These are phyloP conservation scores for Fragum sueziense DNA, from an alignment of 2,888 invertebrate species.

Conservation along the genomic window DNA sequence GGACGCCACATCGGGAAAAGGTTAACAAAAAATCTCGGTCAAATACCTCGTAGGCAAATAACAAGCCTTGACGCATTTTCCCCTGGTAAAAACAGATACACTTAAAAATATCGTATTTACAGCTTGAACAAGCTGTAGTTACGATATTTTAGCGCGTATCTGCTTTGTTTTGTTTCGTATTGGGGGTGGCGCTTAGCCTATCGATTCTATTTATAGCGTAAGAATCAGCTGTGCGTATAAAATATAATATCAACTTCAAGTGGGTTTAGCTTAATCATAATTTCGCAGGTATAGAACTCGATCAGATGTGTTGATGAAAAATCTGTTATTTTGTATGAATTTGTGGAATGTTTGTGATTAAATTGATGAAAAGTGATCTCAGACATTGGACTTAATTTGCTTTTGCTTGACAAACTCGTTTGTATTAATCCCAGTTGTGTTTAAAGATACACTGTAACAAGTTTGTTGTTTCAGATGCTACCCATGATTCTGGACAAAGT, in stretches of 20 bases:
- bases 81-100: too few relatives aligned
- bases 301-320: neutral
- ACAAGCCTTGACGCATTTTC: neutral
- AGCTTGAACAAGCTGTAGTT: too few relatives aligned
- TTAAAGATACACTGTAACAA: too few relatives aligned
- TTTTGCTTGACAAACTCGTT: too few relatives aligned
- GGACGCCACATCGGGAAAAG: neutral
- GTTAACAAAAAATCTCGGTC: constrained; percentile 7
- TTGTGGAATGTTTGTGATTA: neutral
- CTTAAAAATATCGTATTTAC: too few relatives aligned
- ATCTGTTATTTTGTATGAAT: neutral
- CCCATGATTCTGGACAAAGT: too few relatives aligned
- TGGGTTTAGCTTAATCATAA: neutral
- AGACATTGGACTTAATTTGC: too few relatives aligned
- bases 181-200: neutral
- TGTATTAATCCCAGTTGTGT: too few relatives aligned
- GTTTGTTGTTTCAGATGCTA: too few relatives aligned
- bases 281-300: neutral
- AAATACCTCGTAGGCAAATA: neutral
- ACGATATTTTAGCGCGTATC: too few relatives aligned
- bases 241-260: neutral
- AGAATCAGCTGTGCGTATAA: neutral
- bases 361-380: too few relatives aligned
- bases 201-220: neutral
- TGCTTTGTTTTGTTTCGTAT: neutral